Base-by-base conservation (phyloP, 1,140 invertebrate species). In the Parasteatoda tepidariorum region DNA sequence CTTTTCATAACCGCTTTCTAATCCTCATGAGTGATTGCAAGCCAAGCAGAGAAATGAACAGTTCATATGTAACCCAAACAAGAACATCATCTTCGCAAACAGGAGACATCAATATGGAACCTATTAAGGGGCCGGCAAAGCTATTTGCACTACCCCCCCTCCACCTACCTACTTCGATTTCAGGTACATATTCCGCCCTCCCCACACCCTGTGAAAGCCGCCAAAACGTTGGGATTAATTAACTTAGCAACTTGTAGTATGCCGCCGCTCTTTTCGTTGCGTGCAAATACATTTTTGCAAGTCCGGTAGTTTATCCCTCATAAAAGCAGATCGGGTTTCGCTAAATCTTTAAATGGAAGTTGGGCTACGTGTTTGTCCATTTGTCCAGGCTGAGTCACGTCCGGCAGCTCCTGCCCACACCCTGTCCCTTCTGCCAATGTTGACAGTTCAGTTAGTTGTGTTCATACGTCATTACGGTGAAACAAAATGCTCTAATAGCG, bases 41-140 rank as follows among this genome's bases (percentile, higher is more conserved):
- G 28, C 28, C 24, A 13, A 30, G 31, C 62, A 22, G 24, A n/a
- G 18, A 26, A 59, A 59, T 22, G 57, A 59, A n/a, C 28, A 11
- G 18, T 30, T 30, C 62, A 13, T 28, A n/a, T n/a, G n/a, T 59
- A 59, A 59, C 24, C 57, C 57, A 59, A 33, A 34, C 62, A 66
- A 66, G 62, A 66, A 66, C 62, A 66, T 34, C n/a, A 66, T 66
- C 62, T 66, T 66, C 33, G 28, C 31, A 30, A 66, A 66, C 62
- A 66, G 26, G n/a, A 18, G 62, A 31, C 62, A 34, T 48, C 38
- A 48, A 48, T 48, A 48, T 48, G 38, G 18, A 48, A 48, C 38
- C 38, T 48, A 48, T 48, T 48, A 48, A 48, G 38, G 38, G 38
- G 38, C 38, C 38, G 38, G 38, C 38, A 18, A 48, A 48, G 38